Conservation (phyloP, 1,140 invertebrate genomes). For the Drosophila ogumai region DNA sequence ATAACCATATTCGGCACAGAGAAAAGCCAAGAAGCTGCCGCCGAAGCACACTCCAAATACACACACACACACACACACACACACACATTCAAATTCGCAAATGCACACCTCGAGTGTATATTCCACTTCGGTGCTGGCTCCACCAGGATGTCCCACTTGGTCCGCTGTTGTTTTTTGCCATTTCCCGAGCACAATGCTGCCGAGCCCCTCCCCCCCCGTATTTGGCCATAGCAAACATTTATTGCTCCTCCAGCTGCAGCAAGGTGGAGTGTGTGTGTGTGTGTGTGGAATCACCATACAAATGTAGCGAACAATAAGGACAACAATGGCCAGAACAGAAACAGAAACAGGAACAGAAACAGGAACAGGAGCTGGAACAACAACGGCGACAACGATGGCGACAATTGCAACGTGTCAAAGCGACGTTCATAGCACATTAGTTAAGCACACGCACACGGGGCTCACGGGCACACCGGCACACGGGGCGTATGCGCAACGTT, state of each 20-base stretch:
- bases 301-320: constrained; percentile 44
- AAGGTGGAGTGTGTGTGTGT: not conserved
- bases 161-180: constrained; percentile 25
- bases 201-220: constrained; percentile 7
- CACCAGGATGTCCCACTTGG: constrained; percentile 14
- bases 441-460: constrained; percentile 44
- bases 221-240: constrained; percentile 59
- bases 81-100: not conserved
- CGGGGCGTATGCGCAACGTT: constrained; percentile 61
- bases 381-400: constrained; percentile 24
- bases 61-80: not conserved
- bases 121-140: constrained; percentile 29
- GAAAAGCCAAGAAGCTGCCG: not conserved
- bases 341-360: constrained; percentile 12
- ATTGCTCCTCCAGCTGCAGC: constrained; percentile 28
- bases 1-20: not conserved
- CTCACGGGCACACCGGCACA: constrained; percentile 7
- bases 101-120: constrained; percentile 30
- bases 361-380: constrained; percentile 12
- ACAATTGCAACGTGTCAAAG: constrained; percentile 73
- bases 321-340: constrained; percentile 27
- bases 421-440: constrained; percentile 63
- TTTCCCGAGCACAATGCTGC: constrained; percentile 25
- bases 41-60: constrained; percentile 6
- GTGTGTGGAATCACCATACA: constrained; percentile 42